Evolutionary conservation across 2,888 invertebrate species (phyloP).

Genomic region (Rhingia rostrata): DNA sequence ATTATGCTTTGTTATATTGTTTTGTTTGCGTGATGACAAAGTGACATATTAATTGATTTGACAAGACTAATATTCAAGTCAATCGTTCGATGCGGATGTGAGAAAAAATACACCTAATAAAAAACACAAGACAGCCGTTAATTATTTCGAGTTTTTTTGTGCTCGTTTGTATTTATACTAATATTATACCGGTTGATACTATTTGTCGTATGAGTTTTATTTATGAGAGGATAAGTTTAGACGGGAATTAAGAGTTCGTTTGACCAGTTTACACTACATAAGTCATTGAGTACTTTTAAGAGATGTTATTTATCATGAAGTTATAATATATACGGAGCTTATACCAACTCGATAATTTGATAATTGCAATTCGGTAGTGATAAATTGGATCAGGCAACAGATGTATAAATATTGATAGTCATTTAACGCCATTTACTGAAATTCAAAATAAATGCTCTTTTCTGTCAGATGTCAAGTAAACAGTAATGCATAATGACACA

Average conservation of each 20-base stretch:
- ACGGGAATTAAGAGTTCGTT: slow-evolving; percentile 18
- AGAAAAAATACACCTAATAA: slow-evolving; percentile 6
- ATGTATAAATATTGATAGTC: no score
- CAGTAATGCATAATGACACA: no score
- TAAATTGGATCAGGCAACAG: no score
- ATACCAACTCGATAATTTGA: no score
- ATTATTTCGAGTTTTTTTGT: slow-evolving; percentile 44
- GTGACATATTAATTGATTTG: slow-evolving; percentile 47
- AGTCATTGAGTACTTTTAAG: slow-evolving; percentile 2
- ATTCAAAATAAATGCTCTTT: no score
- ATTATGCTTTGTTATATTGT: slow-evolving; percentile 18
- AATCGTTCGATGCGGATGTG: slow-evolving; percentile 51
- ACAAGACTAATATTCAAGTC: slow-evolving; percentile 27
- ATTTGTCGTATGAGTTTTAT: slow-evolving; percentile 21
- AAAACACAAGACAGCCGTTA: slow-evolving; percentile 17
- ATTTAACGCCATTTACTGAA: no score
- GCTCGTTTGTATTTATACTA: slow-evolving; percentile 22
- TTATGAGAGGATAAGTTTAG: slow-evolving; percentile 14
- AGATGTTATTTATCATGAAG: no score
- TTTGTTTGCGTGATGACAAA: slow-evolving; percentile 17
- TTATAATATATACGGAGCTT: no score
- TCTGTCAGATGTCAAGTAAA: no score
- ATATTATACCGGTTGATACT: slow-evolving; percentile 32
- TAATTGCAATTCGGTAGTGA: no score
- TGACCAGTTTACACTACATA: not conserved